phyloP scores from a whole-genome alignment of 2,113 vertebrate species.

The Phaethornis superciliosus region DNA sequence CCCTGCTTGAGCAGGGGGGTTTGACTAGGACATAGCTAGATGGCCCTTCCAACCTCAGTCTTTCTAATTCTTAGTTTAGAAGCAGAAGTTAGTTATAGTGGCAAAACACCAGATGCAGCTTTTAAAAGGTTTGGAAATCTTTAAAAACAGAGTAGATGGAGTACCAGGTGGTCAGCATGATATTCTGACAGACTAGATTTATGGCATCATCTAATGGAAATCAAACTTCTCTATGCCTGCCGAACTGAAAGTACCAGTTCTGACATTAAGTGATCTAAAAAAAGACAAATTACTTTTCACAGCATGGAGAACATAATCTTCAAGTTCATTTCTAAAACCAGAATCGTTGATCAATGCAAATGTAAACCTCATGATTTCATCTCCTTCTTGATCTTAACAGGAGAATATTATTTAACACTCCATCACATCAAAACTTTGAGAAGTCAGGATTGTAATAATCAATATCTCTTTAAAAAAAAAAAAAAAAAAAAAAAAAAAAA shows the following conservation, averaged over 20 bases:
- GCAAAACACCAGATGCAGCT: background rate
- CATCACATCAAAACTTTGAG: background rate
- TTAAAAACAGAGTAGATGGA: background rate
- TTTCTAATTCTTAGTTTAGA: background rate
- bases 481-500: background rate
- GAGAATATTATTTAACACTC: background rate
- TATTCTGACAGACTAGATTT: background rate
- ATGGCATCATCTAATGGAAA: slow-evolving; percentile 29
- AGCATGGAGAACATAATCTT: background rate
- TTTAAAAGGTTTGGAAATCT: background rate
- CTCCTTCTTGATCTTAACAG: background rate
- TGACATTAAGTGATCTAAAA: background rate
- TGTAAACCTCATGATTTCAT: background rate
- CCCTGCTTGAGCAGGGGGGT: rapidly evolving
- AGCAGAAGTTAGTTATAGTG: background rate
- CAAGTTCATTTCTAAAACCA: slow-evolving; percentile 45
- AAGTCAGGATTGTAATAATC: background rate
- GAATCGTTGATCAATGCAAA: background rate
- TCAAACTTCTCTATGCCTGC: background rate
- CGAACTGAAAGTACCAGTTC: slow-evolving; percentile 14
- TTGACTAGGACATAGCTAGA: background rate
- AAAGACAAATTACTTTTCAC: slow-evolving; percentile 41
- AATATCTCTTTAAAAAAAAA: background rate
- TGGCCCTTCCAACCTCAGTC: background rate
- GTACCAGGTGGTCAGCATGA: background rate